Base-by-base conservation (phyloP, 2,113 vertebrate genomes). In the Psittacus erithacus region DNA sequence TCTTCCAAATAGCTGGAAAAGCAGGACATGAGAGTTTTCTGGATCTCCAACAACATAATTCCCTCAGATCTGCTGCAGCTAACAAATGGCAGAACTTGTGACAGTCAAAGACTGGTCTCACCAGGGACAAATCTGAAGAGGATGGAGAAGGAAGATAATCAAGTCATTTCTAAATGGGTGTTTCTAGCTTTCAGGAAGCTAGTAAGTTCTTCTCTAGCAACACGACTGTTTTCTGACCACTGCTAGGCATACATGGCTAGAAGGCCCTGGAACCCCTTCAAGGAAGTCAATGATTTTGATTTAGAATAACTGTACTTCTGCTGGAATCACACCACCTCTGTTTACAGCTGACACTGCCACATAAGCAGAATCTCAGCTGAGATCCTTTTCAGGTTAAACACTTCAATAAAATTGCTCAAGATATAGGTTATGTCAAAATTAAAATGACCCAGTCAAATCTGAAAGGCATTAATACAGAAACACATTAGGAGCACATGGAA, bases 11-110 rank as follows among this genome's bases (percentile, higher is more conserved):
- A 0, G 0, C n/a, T 55, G 57, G 71, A 74, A 33, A 41, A 82
- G 35, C 10, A 2, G 41, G 63, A 73, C 16, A n/a, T 13, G 69
- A 86, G 28, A 53, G 44, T 47, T 38, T 68, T 31, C 85, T 88
- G 25, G 11, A 59, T 62, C 27, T 82, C 38, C 63, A 84, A 13
- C 68, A 70, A 8, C 3, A 4, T 6, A 11, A 41, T 1, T 86
- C 19, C 28, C 62, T 44, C 57, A 46, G 43, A 75, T 28, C 20
- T 20, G 35, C 47, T 75, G 80, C 80, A 83, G 49, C 17, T 76
- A 43, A 20, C 3, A 50, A 29, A 27, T 1, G 33, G 28, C 53
- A 91, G 39, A 46, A 43, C 0, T 0, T 0, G 25, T 0, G 2
- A 41, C 20, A 14, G 7, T 39, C 35, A 5, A 82, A 60, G 57